A percentile compares a stretch with the other conserved stretches of the same genome.
These are phyloP conservation scores for Trididemnum miniatum DNA, from an alignment of 23 tunicate species.

Conservation along the genomic window DNA sequence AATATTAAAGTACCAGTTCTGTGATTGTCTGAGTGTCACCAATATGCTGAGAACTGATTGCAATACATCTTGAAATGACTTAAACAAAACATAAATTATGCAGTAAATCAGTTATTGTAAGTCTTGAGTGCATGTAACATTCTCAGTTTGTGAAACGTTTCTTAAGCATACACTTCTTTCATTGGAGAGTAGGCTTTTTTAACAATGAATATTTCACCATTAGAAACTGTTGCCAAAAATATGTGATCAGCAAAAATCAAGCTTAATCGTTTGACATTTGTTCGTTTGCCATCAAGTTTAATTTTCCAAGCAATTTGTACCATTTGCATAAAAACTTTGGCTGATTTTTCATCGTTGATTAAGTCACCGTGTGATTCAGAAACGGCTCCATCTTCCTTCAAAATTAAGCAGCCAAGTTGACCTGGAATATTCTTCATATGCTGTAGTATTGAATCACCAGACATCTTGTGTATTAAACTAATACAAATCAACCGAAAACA, in stretches of 20 bases:
- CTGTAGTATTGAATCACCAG: conserved; percentile 24
- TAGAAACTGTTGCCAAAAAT: conserved; percentile 73
- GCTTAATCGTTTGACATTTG: conserved; percentile 52
- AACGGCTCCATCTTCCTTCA: conserved; percentile 78
- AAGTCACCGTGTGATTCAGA: conserved; percentile 78
- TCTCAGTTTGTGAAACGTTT: too few relatives aligned
- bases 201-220: conserved; percentile 71
- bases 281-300: conserved; percentile 35
- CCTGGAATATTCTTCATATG: conserved; percentile 54
- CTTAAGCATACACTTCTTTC: conserved; percentile 11
- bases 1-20: too few relatives aligned
- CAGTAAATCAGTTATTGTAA: too few relatives aligned
- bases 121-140: too few relatives aligned
- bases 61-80: too few relatives aligned
- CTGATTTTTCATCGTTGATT: conserved; percentile 73
- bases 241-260: conserved; percentile 63
- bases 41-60: too few relatives aligned
- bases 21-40: too few relatives aligned
- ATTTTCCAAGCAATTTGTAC: conserved; percentile 86
- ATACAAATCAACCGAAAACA: too few relatives aligned
- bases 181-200: conserved; percentile 41
- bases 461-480: too few relatives aligned
- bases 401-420: conserved; percentile 56
- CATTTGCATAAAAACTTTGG: conserved; percentile 70
- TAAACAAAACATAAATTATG: too few relatives aligned